A percentile compares a stretch with the other conserved stretches of the same genome.
Conservation (phyloP, 1,140 invertebrate species). For the Belonocnema kinseyi region DNA sequence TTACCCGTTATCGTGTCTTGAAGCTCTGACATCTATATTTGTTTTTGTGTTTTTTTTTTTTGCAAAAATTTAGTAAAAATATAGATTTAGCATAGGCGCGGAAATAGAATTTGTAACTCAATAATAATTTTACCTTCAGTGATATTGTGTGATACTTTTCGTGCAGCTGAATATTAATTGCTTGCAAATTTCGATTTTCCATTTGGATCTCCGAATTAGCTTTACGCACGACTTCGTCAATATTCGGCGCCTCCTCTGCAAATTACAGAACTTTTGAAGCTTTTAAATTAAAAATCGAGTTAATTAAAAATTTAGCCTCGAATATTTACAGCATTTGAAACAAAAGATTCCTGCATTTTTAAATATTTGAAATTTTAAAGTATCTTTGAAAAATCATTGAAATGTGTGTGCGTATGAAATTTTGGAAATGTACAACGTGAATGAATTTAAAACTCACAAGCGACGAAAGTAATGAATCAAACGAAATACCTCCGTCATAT, state of each 20-base stretch:
- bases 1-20: slow-evolving; percentile 93
- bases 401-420: no score
- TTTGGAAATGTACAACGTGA: no score
- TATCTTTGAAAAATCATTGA: no score
- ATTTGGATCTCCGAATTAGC: slow-evolving; percentile 91
- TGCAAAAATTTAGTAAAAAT: neutral
- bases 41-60: neutral
- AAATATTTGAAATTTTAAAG: no score
- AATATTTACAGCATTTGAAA: neutral
- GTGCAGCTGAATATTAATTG: slow-evolving; percentile 94
- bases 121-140: slow-evolving; percentile 79
- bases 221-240: slow-evolving; percentile 89
- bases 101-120: no score
- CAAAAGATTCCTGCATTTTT: neutral
- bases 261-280: slow-evolving; percentile 36
- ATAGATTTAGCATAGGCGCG: no score
- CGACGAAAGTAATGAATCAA: neutral
- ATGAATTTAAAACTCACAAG: no score
- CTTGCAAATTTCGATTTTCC: slow-evolving; percentile 94
- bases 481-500: slow-evolving; percentile 78
- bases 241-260: slow-evolving; percentile 80
- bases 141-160: slow-evolving; percentile 95
- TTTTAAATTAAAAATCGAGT: neutral
- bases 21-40: slow-evolving; percentile 85
- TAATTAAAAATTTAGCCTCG: no score